Evolutionary conservation across 1,140 invertebrate genomes (phyloP).

Genomic region (Ephestia elutella): DNA sequence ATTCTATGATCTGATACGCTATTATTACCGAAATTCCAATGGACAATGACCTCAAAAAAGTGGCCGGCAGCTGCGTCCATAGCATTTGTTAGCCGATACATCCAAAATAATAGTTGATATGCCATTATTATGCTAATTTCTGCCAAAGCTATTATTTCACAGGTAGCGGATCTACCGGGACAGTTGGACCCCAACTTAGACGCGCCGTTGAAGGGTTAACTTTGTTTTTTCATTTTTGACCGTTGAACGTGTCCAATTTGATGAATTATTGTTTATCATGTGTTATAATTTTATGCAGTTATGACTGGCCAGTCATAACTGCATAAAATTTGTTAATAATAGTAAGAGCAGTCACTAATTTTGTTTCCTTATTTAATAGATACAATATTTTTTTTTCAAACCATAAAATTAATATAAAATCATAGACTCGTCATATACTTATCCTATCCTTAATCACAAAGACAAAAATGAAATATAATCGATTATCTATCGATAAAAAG

Average conservation of each 20-base stretch:
- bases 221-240: slow-evolving; percentile 46
- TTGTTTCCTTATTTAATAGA: too few relatives aligned
- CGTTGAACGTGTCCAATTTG: slow-evolving; percentile 58
- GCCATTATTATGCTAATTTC: slow-evolving; percentile 68
- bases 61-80: slow-evolving; percentile 52
- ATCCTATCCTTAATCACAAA: too few relatives aligned
- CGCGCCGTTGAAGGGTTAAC: slow-evolving; percentile 37
- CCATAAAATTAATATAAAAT: too few relatives aligned
- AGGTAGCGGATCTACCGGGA: slow-evolving; percentile 57
- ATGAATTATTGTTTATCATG: slow-evolving; percentile 36
- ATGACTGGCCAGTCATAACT: too few relatives aligned
- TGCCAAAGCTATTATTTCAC: slow-evolving; percentile 54
- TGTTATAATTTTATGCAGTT: not conserved
- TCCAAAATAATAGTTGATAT: slow-evolving; percentile 56
- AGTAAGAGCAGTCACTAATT: too few relatives aligned
- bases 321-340: too few relatives aligned
- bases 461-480: too few relatives aligned
- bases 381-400: too few relatives aligned
- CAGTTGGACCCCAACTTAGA: slow-evolving; percentile 28
- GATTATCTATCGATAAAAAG: not conserved
- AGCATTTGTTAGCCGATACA: slow-evolving; percentile 54
- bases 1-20: slow-evolving; percentile 13
- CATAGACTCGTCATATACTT: too few relatives aligned
- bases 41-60: slow-evolving; percentile 61
- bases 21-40: slow-evolving; percentile 33